Evolutionary conservation across 2,113 vertebrate species (phyloP), one percentile per base, ranked within the genome.

Genomic region (Heterocephalus glaber): DNA sequence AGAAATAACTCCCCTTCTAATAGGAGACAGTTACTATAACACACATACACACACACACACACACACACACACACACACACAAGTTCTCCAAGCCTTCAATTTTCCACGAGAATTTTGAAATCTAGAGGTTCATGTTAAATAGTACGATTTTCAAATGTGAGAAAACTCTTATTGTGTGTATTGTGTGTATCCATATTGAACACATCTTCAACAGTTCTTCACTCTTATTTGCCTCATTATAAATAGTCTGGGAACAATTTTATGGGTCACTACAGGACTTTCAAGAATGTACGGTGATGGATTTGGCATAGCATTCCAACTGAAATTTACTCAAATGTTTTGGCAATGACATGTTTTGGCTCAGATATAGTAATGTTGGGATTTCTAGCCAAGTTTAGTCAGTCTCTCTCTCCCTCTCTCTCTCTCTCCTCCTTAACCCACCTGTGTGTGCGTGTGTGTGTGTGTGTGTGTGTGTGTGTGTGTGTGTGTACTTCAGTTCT

Each of bases 311-410:
- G 44, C 5, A 47, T n/a, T n/a, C 6, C 74, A 12, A 60, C 7
- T 93, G 13, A 85, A 80, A 93, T 33, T 60, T 94, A 56, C 70
- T 77, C 65, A 81, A 33, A 44, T 76, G 58, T 95, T 93, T 47
- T 81, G 17, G 2, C 30, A 74, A 28, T 58, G 16, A 81, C 3
- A 65, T 79, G 38, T 60, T 90, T 79, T 82, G 13, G 7, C 74
- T 91, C 41, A 79, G 17, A 56, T 70, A 35, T 76, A 70, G 30
- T 68, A 83, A 82, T 38, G 28, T 22, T 54, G 44, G 3, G n/a
- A n/a, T n/a, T n/a, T n/a, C n/a, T n/a, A n/a, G n/a, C n/a, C n/a
- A n/a, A n/a, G n/a, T n/a, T n/a, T n/a, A n/a, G n/a, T 38, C 65
- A 35, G 28, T 20, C 66, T 20, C n/a, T 70, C 13, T 35, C 33